These are phyloP conservation scores for Emesis russula DNA, from an alignment of 2,888 invertebrate species.

Conservation along the genomic window DNA sequence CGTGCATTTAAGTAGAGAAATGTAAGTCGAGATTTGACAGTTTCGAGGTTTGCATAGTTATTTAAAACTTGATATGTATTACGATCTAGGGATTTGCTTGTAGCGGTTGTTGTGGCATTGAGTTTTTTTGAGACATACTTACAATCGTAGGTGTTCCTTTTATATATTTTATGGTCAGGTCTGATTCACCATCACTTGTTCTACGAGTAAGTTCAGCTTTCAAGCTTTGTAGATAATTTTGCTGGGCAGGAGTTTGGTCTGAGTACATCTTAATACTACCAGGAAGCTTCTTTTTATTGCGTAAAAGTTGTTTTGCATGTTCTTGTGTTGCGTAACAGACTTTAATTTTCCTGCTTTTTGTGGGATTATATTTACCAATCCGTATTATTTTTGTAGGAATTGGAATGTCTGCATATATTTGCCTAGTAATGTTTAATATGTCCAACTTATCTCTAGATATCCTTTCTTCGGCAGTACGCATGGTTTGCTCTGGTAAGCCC, in stretches of 20 bases:
- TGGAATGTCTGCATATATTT: background rate
- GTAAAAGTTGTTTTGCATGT: conserved; percentile 19
- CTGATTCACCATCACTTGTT: no score
- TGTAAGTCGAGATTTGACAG: no score
- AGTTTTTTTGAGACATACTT: no score
- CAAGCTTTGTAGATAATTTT: background rate
- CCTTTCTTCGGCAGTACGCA: background rate
- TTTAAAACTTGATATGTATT: no score
- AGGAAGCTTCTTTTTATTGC: conserved; percentile 36
- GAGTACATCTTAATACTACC: conserved; percentile 37
- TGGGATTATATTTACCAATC: conserved; percentile 25
- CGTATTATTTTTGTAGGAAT: conserved; percentile 8
- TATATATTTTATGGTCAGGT: no score
- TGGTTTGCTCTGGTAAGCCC: no score
- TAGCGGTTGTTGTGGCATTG: no score
- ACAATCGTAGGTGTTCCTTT: no score
- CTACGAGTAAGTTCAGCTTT: no score
- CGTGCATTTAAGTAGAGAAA: no score
- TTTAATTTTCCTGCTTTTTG: conserved; percentile 7
- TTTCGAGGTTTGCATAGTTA: no score
- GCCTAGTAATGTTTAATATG: background rate
- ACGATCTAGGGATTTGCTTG: no score
- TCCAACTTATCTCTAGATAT: background rate
- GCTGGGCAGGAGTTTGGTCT: conserved; percentile 43
- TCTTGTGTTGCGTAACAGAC: conserved; percentile 18